Evolutionary conservation across 2,888 invertebrate species (phyloP).

Genomic region (Spilosoma lubricipeda): DNA sequence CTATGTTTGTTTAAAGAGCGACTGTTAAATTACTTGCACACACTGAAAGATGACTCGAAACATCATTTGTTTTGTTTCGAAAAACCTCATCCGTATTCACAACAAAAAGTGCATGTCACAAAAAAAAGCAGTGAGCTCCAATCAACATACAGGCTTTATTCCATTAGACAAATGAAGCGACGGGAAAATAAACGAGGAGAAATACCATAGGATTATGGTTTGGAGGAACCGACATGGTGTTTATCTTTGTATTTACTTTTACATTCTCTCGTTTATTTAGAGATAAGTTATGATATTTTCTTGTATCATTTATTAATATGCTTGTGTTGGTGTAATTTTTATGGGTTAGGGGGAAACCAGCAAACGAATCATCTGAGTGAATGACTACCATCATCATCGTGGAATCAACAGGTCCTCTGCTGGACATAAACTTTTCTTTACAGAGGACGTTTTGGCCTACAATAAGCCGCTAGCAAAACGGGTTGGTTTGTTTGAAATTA

Average conservation of each 20-base stretch:
- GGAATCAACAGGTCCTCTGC: no score
- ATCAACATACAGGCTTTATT: slow-evolving; percentile 57
- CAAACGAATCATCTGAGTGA: no score
- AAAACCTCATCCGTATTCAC: slow-evolving; percentile 13
- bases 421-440: no score
- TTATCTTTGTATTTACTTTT: slow-evolving; percentile 26
- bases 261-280: background rate
- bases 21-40: background rate
- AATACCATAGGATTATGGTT: slow-evolving; percentile 40
- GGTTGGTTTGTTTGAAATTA: no score
- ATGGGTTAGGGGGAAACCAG: no score
- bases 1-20: background rate
- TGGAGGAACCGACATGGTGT: slow-evolving; percentile 24
- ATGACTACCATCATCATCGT: no score
- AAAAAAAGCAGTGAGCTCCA: slow-evolving; percentile 52
- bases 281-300: background rate
- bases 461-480: no score
- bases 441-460: no score
- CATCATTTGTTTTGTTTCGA: slow-evolving; percentile 11
- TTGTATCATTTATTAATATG: background rate
- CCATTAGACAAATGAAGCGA: slow-evolving; percentile 63
- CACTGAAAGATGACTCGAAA: slow-evolving; percentile 2
- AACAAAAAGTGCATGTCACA: slow-evolving; percentile 20
- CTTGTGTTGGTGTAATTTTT: no score
- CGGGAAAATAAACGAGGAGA: slow-evolving; percentile 49